Evolutionary conservation across 2,113 vertebrate species (phyloP).

Genomic region (Sylvia atricapilla): DNA sequence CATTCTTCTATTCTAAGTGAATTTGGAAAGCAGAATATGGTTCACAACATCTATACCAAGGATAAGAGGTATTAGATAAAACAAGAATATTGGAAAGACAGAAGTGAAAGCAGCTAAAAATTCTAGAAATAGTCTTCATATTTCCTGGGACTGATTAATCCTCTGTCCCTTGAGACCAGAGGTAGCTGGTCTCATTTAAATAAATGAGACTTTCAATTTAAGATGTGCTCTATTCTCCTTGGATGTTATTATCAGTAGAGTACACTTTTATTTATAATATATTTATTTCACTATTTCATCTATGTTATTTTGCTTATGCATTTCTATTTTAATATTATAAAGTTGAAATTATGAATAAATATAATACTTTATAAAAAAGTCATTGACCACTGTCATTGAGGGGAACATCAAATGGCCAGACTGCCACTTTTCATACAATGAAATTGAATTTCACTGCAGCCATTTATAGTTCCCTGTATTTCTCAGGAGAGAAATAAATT

Average conservation of each 20-base stretch:
- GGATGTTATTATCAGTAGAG: not conserved
- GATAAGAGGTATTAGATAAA: not conserved
- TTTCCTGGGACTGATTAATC: not conserved
- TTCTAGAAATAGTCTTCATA: not conserved
- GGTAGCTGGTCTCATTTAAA: not conserved
- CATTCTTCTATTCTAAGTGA: not conserved
- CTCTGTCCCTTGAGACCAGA: not conserved
- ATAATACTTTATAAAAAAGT: not conserved
- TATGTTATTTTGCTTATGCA: not conserved
- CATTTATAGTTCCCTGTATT: not conserved
- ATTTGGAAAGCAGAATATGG: not conserved
- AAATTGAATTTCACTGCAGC: not conserved
- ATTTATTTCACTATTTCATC: not conserved
- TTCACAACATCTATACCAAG: not conserved
- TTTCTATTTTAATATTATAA: not conserved
- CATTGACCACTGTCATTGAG: not conserved
- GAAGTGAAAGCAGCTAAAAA: not conserved
- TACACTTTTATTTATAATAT: not conserved
- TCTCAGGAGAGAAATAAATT: not conserved
- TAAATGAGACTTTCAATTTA: not conserved
- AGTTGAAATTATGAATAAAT: not conserved
- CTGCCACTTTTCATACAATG: not conserved
- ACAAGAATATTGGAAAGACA: not conserved
- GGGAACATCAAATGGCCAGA: not conserved
- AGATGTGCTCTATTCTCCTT: not conserved